Evolutionary conservation across 2,113 vertebrate species (phyloP).

Genomic region (Rhegmatorhina hoffmannsi): DNA sequence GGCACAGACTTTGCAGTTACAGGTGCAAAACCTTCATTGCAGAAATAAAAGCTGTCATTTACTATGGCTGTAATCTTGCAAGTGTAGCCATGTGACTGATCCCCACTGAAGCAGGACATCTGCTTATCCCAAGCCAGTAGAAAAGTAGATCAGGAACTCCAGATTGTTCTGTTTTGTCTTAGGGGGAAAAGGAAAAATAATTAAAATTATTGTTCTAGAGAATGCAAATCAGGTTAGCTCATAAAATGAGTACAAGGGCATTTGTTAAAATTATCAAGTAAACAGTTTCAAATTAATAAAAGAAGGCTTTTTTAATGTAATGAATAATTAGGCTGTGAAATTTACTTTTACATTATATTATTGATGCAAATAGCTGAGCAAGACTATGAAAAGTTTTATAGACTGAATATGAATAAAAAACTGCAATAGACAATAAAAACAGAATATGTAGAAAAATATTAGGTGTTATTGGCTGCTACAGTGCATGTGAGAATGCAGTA

Average conservation of each 20-base stretch:
- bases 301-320: neutral
- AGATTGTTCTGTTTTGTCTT: constrained; percentile 10
- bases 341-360: neutral
- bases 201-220: neutral
- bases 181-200: neutral
- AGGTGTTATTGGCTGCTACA: neutral
- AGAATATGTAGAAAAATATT: neutral
- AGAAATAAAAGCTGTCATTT: neutral
- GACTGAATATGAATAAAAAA: neutral
- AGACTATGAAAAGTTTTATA: neutral
- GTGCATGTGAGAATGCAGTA: neutral
- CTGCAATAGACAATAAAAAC: neutral
- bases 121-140: neutral
- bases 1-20: neutral
- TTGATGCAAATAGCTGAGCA: neutral
- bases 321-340: constrained; percentile 19
- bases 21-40: neutral
- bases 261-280: constrained; percentile 24
- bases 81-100: neutral
- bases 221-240: neutral
- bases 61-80: neutral
- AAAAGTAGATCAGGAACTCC: neutral
- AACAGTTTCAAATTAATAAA: constrained; percentile 13
- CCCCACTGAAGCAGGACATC: neutral
- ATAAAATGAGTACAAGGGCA: neutral